phyloP scores from a whole-genome alignment of 2,888 invertebrate genomes.

The Drosophila lacicola region DNA sequence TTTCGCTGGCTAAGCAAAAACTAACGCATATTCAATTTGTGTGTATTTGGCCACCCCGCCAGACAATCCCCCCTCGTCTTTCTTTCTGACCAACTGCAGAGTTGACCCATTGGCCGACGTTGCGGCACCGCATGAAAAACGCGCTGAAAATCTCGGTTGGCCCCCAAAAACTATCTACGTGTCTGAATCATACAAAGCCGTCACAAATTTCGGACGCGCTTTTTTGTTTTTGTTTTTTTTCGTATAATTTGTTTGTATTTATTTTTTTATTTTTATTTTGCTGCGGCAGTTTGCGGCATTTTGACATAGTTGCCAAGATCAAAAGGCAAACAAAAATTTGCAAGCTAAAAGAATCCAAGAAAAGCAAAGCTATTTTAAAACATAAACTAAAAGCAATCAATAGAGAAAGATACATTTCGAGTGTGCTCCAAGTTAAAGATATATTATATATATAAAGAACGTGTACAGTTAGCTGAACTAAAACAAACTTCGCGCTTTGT shows the following conservation, averaged over 20 bases:
- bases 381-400: slow-evolving; percentile 29
- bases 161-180: slow-evolving; percentile 25
- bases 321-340: slow-evolving; percentile 33
- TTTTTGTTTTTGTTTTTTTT: slow-evolving; percentile 6
- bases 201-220: slow-evolving; percentile 27
- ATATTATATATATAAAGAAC: slow-evolving; percentile 1
- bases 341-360: slow-evolving; percentile 1
- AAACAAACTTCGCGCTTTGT: slow-evolving; percentile 3
- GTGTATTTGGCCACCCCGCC: background rate
- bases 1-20: background rate
- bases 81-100: background rate
- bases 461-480: slow-evolving; percentile 42
- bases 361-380: slow-evolving; percentile 30
- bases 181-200: slow-evolving; percentile 36
- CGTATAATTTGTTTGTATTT: slow-evolving; percentile 4
- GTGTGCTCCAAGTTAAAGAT: background rate
- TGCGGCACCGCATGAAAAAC: slow-evolving; percentile 16
- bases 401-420: slow-evolving; percentile 7
- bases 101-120: slow-evolving; percentile 25
- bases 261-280: slow-evolving; percentile 26
- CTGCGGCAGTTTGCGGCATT: slow-evolving; percentile 52
- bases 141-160: slow-evolving; percentile 19
- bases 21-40: background rate
- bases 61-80: background rate
- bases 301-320: slow-evolving; percentile 49